Evolutionary conservation across 37 sponge, comb jelly and placozoan genomes (phyloP), one percentile per base, ranked within the genome.

Genomic region (Oscarella lobularis): DNA sequence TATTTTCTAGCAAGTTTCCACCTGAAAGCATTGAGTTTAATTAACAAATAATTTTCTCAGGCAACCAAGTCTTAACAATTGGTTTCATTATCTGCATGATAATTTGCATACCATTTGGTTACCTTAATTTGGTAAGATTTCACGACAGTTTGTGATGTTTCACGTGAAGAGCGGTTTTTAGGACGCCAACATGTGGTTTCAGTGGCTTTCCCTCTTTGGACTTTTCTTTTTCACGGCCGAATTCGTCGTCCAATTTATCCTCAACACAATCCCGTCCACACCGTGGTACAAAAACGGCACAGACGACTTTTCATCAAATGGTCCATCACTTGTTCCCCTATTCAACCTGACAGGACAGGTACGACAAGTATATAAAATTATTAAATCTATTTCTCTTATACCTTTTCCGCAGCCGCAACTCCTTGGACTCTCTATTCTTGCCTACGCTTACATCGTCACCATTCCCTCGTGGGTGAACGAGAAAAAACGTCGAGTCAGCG

Each of bases 121-220:
- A 68, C 31, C 6, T 68, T 14, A 68, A 68, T 68, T 35, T 68
- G 71, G 71, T 68, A 5, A 14, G 71, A n/a, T n/a, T n/a, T n/a
- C n/a, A n/a, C n/a, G n/a, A n/a, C n/a, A n/a, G n/a, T n/a, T n/a
- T n/a, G n/a, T n/a, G n/a, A n/a, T n/a, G n/a, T n/a, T n/a, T n/a
- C n/a, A n/a, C n/a, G n/a, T n/a, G n/a, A n/a, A n/a, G n/a, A n/a
- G n/a, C n/a, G n/a, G n/a, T n/a, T 68, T 5, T 20, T 14, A 68
- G 71, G 71, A 68, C 33, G 71, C 6, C 71, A 68, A 68, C 71
- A 68, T 68, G 71, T 68, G 71, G 71, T 68, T 68, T 35, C 71
- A 68, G 71, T 68, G 71, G 71, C 33, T 68, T 14, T 68, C 71
- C 6, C 71, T 68, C 31, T 34, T 68, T 68, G 71, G 71, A 5